Conservation (phyloP, 2,888 invertebrate genomes). For the Chymomyza amoena region DNA sequence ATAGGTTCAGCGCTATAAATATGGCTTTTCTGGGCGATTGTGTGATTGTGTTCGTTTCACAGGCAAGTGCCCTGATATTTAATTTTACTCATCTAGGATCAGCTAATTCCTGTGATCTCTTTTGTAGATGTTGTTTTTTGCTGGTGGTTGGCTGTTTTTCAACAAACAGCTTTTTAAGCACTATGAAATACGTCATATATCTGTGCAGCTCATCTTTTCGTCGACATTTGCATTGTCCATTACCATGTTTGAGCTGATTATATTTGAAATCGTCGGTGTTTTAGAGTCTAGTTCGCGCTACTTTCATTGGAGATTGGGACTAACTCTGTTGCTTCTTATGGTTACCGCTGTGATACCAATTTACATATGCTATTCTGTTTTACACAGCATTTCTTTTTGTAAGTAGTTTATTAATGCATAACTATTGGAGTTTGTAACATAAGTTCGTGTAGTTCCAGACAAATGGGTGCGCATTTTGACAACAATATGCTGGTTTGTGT, state of each 20-base stretch:
- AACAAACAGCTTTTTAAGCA: conserved; percentile 97
- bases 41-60: conserved; percentile 89
- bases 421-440: background rate
- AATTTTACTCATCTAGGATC: background rate
- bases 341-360: conserved; percentile 97
- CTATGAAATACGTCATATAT: conserved; percentile 96
- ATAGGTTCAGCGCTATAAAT: conserved; percentile 21
- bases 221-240: conserved; percentile 97
- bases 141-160: conserved; percentile 99
- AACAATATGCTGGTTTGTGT: conserved; percentile 91
- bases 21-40: conserved; percentile 94
- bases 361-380: conserved; percentile 96
- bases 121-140: conserved; percentile 93
- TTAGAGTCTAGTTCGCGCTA: conserved; percentile 90
- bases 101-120: conserved; percentile 9
- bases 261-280: conserved; percentile 98
- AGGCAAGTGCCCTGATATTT: conserved; percentile 80
- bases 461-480: conserved; percentile 90
- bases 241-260: conserved; percentile 99
- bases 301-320: conserved; percentile 93
- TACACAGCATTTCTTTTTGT: conserved; percentile 93
- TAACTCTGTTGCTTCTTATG: conserved; percentile 94
- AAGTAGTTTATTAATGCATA: conserved; percentile 73
- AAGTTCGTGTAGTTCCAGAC: conserved; percentile 82
- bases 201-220: conserved; percentile 97